Percentiles rank a stretch among this genome's conserved stretches.
phyloP scores from a whole-genome alignment of 2,797 vertebrate species.

The Hemitrygon akajei region DNA sequence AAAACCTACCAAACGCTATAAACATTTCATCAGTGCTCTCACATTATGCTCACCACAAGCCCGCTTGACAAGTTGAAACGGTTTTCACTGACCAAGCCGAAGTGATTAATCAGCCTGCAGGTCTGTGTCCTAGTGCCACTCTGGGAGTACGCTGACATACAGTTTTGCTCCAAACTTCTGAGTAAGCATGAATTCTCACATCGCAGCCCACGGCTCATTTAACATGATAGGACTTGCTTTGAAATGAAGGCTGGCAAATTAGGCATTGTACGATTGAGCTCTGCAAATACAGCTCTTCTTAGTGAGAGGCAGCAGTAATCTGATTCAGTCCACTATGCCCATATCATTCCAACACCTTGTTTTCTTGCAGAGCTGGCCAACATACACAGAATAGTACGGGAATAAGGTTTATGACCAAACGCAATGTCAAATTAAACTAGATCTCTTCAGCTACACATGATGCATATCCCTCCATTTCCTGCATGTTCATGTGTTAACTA shows the following conservation, averaged over 20 bases:
- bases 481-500: too few species aligned
- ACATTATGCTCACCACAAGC: not conserved
- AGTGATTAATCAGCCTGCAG: not conserved
- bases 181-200: not conserved
- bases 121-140: not conserved
- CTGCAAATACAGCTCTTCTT: not conserved
- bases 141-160: not conserved
- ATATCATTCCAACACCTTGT: not conserved
- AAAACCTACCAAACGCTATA: not conserved
- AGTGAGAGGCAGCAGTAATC: not conserved
- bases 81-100: not conserved
- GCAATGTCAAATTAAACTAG: too few species aligned
- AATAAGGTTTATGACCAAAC: too few species aligned
- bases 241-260: not conserved
- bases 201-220: not conserved
- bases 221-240: not conserved
- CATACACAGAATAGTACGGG: too few species aligned
- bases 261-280: not conserved
- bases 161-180: not conserved
- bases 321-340: not conserved
- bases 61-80: not conserved
- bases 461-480: too few species aligned
- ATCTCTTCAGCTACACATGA: too few species aligned
- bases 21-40: not conserved
- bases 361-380: not conserved